These are phyloP conservation scores for Diaphora mendica DNA, from an alignment of 2,888 invertebrate genomes.

Conservation along the genomic window DNA sequence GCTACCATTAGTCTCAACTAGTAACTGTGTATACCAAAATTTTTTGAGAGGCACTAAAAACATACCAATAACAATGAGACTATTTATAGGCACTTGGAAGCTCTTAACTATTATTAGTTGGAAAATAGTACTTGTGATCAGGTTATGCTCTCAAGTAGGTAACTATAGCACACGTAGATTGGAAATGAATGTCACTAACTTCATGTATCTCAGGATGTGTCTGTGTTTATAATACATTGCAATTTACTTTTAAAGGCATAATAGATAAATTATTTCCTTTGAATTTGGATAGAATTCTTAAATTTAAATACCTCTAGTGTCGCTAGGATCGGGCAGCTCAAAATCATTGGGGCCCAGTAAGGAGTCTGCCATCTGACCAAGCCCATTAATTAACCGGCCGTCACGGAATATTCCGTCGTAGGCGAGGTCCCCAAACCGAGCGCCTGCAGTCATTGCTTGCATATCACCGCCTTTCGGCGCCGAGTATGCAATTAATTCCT, in stretches of 20 bases:
- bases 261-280: not conserved
- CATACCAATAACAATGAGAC: slow-evolving; percentile 8
- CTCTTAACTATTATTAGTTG: not conserved
- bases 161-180: not conserved
- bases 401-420: slow-evolving; percentile 90
- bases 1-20: slow-evolving; percentile 9
- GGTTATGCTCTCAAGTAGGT: not conserved
- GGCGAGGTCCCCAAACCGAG: slow-evolving; percentile 91
- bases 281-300: not conserved
- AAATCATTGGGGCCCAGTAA: slow-evolving; percentile 89
- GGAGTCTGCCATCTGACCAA: slow-evolving; percentile 94
- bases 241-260: not conserved
- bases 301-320: slow-evolving; percentile 82
- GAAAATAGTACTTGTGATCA: too few species aligned
- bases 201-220: not conserved
- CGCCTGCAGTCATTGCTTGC: slow-evolving; percentile 88
- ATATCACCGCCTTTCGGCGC: slow-evolving; percentile 89
- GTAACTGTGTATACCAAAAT: not conserved
- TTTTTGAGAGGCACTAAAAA: not conserved
- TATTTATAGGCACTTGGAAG: not conserved
- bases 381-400: slow-evolving; percentile 87
- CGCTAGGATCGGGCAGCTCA: slow-evolving; percentile 86
- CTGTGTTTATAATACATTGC: not conserved
- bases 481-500: slow-evolving; percentile 89
- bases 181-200: not conserved